phyloP scores from a whole-genome alignment of 2,113 vertebrate genomes.

The Raja brachyura region DNA sequence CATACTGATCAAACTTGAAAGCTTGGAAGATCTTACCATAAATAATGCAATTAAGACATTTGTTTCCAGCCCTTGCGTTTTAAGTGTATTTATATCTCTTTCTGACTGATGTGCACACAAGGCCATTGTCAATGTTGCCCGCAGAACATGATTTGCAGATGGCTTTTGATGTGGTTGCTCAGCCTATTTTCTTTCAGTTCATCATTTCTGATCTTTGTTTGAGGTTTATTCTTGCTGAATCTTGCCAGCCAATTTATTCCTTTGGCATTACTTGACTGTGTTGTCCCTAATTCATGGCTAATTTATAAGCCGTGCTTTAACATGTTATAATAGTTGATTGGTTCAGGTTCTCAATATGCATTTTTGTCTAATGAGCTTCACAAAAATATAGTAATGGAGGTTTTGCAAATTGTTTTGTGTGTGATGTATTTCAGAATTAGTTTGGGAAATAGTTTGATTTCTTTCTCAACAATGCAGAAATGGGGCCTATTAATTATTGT shows the following conservation, averaged over 20 bases:
- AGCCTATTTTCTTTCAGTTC: background rate
- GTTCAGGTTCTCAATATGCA: background rate
- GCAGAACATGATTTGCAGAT: background rate
- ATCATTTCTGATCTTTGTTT: background rate
- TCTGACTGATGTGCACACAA: slow-evolving; percentile 11
- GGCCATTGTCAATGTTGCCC: background rate
- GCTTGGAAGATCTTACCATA: slow-evolving; percentile 12
- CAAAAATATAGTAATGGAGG: background rate
- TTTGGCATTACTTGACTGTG: background rate
- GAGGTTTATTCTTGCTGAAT: background rate
- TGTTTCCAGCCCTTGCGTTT: background rate
- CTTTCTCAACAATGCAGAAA: background rate
- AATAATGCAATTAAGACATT: slow-evolving; percentile 23
- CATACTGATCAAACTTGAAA: slow-evolving; percentile 19
- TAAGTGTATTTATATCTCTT: background rate
- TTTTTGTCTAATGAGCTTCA: background rate
- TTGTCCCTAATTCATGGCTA: background rate
- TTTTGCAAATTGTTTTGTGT: background rate
- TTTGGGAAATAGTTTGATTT: background rate
- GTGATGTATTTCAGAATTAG: background rate
- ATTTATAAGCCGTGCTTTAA: background rate
- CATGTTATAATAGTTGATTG: background rate
- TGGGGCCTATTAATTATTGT: background rate
- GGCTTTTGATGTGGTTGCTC: slow-evolving; percentile 1
- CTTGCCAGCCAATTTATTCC: background rate